Evolutionary conservation across 2,888 invertebrate genomes (phyloP), one percentile per base, ranked within the genome.

Genomic region (Noctua pronuba): DNA sequence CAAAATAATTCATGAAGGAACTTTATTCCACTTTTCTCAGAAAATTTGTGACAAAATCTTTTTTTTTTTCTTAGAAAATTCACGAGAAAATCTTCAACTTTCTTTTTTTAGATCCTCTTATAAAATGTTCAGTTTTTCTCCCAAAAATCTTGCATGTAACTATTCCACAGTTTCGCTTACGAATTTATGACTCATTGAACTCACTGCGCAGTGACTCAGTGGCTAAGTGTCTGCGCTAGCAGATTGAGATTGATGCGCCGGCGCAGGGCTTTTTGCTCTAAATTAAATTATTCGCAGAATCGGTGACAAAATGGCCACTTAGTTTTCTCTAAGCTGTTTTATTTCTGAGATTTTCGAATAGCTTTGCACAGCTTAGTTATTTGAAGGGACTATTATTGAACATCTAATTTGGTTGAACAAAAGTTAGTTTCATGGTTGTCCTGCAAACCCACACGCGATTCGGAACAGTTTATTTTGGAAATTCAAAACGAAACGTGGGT

Each of bases 171-270:
- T 55, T 64, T 68, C 44, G 8, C 55, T 64, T 38, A 58, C 62
- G 7, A 18, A 74, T 71, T 62, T 60, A 75, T 93, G 92, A 94
- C 89, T 93, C 93, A 94, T 83, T 77, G 65, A 76, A 24, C 87
- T 93, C 93, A 91, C 49, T 71, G 55, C 44, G 44, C 85, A 79
- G 74, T 92, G 92, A 93, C 84, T 94, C 94, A 92, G 90, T 88
- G 83, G 83, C 86, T 91, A 90, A 90, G 89, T 89, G 89, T 87
- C 75, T 82, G 79, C 88, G 90, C 88, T 89, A 90, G 91, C 92
- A 91, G 94, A 94, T 95, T 94, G 92, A 94, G 95, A 95, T 95
- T 92, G 94, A 95, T 95, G 94, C 65, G 75, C 76, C 69, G 66
- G 67, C 81, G 82, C 86, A 64, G 74, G 77, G 67, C 87, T 72